Base-by-base conservation (phyloP, 2,113 vertebrate genomes). In the Notiomystis cincta region DNA sequence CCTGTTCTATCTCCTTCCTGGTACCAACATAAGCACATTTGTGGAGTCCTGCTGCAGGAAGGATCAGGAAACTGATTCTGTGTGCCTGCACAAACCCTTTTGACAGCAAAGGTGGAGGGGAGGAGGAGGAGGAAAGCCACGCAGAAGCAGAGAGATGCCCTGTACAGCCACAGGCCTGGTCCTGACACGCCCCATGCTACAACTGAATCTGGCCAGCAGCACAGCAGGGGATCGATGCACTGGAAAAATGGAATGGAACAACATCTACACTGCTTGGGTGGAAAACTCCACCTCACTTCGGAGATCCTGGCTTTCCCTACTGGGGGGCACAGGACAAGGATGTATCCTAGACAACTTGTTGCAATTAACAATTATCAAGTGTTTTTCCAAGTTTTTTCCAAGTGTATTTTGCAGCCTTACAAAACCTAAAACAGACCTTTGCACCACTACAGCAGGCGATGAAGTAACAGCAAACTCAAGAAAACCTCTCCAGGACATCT, bases 161-260 rank as follows among this genome's bases (percentile, higher is more conserved):
- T 50, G 62, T 1, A 45, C 7, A 47, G 48, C 17, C 37, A 8
- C 56, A 31, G 38, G 48, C 23, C 62, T 3, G 69, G 35, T 23
- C 31, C 72, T 44, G 69, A 7, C 0, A 0, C 3, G 1, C 11
- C n/a, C 40, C n/a, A 2, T 0, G 6, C 11, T 21, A 51, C 33
- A 53, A 1, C 2, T 22, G 28, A 48, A 31, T 1, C 2, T 2
- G 37, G n/a, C 35, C 62, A 61, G 48, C 31, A 73, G 27, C 65
- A 33, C 8, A 2, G 17, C 10, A 54, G 18, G 31, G 17, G 5
- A 77, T 10, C 57, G 27, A 28, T 1, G 37, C 57, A 15, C 30
- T 24, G 37, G 9, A 61, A 83, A 89, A 47, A 50, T 3, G 2
- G 23, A 67, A 45, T 14, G 20, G 24, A 94, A 85, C 23, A 72